Percentiles rank a stretch among this genome's conserved stretches.
These are phyloP conservation scores for Aythya baeri DNA, from an alignment of 2,113 vertebrate species.

Conservation along the genomic window DNA sequence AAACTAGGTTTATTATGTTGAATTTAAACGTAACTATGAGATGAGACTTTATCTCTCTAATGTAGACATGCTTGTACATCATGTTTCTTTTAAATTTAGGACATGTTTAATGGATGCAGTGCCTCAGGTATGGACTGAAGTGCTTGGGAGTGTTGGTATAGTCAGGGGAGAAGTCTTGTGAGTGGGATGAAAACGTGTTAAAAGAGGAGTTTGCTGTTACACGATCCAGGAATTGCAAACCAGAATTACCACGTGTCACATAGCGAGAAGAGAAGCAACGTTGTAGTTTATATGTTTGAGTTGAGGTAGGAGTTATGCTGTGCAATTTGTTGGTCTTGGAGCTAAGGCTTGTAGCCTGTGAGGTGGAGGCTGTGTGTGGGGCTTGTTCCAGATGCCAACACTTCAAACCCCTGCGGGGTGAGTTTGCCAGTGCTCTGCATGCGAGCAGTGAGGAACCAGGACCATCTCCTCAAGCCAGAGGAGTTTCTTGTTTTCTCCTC, in stretches of 20 bases:
- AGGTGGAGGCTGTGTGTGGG: not conserved
- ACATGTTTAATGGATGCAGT: not conserved
- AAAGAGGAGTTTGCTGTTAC: not conserved
- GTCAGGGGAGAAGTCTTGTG: not conserved
- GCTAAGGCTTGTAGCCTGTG: not conserved
- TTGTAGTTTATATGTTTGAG: not conserved
- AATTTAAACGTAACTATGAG: not conserved
- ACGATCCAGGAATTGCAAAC: not conserved
- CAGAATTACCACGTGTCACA: not conserved
- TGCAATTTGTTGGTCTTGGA: not conserved
- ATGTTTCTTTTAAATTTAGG: not conserved
- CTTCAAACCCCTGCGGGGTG: not conserved
- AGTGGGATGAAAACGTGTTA: not conserved
- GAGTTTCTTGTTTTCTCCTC: not conserved
- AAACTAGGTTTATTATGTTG: not conserved
- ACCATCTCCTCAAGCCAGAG: not conserved
- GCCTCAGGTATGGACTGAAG: not conserved
- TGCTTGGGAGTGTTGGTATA: not conserved
- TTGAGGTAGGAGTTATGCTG: not conserved
- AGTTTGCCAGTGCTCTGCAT: not conserved
- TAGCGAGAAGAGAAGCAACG: not conserved
- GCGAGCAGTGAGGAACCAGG: accelerated
- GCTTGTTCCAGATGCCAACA: accelerated
- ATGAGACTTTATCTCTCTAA: not conserved
- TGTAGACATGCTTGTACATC: not conserved